Evolutionary conservation across 2,888 invertebrate genomes (phyloP).

Genomic region (Drosophila multiciliata): DNA sequence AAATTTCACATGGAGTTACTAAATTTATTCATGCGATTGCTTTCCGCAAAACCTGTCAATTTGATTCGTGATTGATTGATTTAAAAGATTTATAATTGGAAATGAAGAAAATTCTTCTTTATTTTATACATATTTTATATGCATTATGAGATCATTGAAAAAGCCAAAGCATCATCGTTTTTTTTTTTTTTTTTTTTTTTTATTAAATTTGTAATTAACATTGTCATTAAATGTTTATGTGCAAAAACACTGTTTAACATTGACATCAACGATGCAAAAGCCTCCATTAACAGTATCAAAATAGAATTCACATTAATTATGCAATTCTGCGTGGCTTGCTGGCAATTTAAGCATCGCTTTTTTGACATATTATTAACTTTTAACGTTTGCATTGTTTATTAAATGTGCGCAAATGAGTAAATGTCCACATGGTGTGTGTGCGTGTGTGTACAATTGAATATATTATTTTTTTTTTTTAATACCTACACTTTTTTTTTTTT

Average conservation of each 20-base stretch:
- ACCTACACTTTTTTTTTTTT: constrained; percentile 28
- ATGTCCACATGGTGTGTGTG: constrained; percentile 32
- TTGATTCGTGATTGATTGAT: constrained; percentile 4
- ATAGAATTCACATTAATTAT: constrained; percentile 50
- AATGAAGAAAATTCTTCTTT: constrained; percentile 12
- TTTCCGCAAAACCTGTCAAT: constrained; percentile 11
- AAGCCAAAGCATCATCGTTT: background rate
- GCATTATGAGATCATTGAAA: constrained; percentile 47
- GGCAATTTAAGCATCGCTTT: constrained; percentile 14
- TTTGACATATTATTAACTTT: constrained; percentile 56
- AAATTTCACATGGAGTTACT: constrained; percentile 12
- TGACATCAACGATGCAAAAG: constrained; percentile 17
- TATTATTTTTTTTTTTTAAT: background rate
- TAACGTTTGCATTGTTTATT: constrained; percentile 57
- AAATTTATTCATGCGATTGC: background rate
- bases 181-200: no score
- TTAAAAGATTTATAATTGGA: constrained; percentile 4
- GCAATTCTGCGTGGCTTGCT: constrained; percentile 10
- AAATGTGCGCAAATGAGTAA: constrained; percentile 45
- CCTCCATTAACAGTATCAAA: constrained; percentile 39
- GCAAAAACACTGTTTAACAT: constrained; percentile 1
- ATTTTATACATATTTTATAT: constrained; percentile 8
- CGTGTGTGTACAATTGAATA: constrained; percentile 23
- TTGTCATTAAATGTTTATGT: background rate
- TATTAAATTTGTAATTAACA: constrained; percentile 7